phyloP scores from a whole-genome alignment of 2,113 vertebrate species.

The Odocoileus hemionus region DNA sequence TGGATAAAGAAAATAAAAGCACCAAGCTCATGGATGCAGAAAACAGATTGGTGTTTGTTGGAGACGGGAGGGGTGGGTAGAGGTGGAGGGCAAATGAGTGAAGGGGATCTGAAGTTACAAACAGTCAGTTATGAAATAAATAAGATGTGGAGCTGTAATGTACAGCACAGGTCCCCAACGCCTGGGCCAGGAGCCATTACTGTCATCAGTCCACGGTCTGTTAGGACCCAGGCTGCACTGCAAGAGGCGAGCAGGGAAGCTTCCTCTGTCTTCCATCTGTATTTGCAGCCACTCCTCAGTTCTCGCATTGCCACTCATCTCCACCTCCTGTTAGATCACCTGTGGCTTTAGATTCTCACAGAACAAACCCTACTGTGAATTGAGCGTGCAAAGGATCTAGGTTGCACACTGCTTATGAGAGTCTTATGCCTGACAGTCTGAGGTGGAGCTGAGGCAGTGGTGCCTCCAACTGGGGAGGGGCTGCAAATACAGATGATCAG shows the following conservation, averaged over 20 bases:
- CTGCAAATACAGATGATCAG: background rate
- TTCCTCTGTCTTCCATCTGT: background rate
- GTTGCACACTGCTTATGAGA: background rate
- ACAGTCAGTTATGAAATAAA: too few relatives aligned
- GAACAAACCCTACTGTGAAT: background rate
- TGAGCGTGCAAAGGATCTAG: background rate
- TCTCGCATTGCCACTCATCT: background rate
- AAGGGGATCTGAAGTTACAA: background rate
- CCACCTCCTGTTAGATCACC: background rate
- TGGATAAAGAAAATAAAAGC: background rate
- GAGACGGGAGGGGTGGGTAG: background rate
- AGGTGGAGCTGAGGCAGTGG: background rate
- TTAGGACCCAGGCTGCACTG: background rate
- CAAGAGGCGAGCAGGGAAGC: background rate
- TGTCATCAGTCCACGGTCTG: background rate
- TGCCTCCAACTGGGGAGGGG: background rate
- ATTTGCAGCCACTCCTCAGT: background rate
- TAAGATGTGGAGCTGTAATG: background rate
- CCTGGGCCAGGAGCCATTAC: background rate
- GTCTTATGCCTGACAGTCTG: background rate
- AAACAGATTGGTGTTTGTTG: background rate
- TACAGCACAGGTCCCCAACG: background rate
- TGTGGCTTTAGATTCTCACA: background rate
- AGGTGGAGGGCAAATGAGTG: background rate
- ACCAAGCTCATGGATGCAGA: background rate